Evolutionary conservation across 2,113 vertebrate genomes (phyloP), one percentile per base, ranked within the genome.

Genomic region (Murina feae): DNA sequence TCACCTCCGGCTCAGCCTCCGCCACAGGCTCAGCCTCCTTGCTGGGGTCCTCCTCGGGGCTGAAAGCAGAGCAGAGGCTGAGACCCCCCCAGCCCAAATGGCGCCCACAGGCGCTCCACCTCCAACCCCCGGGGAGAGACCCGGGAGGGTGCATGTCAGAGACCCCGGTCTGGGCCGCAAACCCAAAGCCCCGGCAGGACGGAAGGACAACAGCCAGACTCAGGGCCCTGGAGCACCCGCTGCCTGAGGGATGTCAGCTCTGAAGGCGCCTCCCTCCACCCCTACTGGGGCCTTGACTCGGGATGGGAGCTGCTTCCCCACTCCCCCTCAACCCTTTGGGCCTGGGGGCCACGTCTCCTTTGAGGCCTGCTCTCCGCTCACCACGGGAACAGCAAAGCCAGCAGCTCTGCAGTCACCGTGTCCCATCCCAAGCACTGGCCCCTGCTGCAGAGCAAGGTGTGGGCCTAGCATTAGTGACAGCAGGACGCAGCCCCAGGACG

Each of bases 21-120:
- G n/a, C 55, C 49, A 17, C 1, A 1, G 55, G 17, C 66, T 90
- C 69, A 1, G 58, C 39, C n/a, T 96, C 78, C 37, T 91, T 4
- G 4, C 63, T 30, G 32, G 92, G 68, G 49, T 94, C 91, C 79
- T 82, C 51, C 47, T 93, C 16, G 0, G 80, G 47, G 78, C 97
- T 97, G 86, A 89, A 97, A 97, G 74, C 44, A 76, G 86, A 96
- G 35, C 14, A 84, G 23, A 42, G 44, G 4, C 6, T 65, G 76
- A 79, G 53, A 25, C 23, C 9, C 9, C 9, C 0, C 12, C 23
- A 51, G 30, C 42, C 37, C 53, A 20, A 12, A 68, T 35, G 10
- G 28, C 37, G 69, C 63, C 65, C 39, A 37, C 7, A 9, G 16
- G 37, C 80, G 55, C 66, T 11, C 60, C 10, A 30, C 47, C 30